Base-by-base conservation (phyloP, 2,113 vertebrate species). In the Chloroceryle aenea region DNA sequence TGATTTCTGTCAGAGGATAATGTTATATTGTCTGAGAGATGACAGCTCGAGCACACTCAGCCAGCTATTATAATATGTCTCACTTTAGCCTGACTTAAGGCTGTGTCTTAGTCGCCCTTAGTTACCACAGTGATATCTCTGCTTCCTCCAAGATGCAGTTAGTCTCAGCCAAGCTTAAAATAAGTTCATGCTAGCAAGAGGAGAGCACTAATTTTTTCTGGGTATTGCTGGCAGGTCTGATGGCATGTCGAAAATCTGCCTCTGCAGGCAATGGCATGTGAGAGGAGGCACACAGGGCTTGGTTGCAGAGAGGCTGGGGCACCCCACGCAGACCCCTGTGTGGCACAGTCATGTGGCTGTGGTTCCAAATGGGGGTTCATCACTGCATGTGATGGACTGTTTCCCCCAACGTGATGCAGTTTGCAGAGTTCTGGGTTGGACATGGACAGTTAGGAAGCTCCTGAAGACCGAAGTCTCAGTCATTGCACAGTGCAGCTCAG, bases 1-100 rank as follows among this genome's bases (percentile, higher is more conserved):
- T 97, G 96, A 97, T 97, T 97, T 97, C 97, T 97, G 96, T 97
- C 94, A 96, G 85, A 94, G 86, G 90, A 87, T 95, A 95, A 96
- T 91, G 85, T 93, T 96, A 91, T 97, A 97, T 89, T 95, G 91
- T 94, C 90, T 96, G 92, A 88, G 91, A 91, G 93, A 96, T 94
- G 96, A 97, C 97, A 97, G 91, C 85, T 93, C 6, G 3, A 95
- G 94, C 93, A 77, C 82, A 67, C 93, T 96, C 94, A 93, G 92
- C 69, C 93, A 95, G 92, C 97, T 87, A 97, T 96, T 96, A 97
- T 92, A 94, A 97, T 97, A 92, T 26, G 56, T 97, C 96, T 97
- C 95, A 92, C 92, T 97, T 97, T 93, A 97, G 73, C 89, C 87
- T 90, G 94, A 96, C 90, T 97, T 83, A 29, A 92, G 84, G 76